Percentiles rank a stretch among this genome's conserved stretches.
Conservation (phyloP, 2,797 vertebrate genomes). For the Telmatherina bonti region DNA sequence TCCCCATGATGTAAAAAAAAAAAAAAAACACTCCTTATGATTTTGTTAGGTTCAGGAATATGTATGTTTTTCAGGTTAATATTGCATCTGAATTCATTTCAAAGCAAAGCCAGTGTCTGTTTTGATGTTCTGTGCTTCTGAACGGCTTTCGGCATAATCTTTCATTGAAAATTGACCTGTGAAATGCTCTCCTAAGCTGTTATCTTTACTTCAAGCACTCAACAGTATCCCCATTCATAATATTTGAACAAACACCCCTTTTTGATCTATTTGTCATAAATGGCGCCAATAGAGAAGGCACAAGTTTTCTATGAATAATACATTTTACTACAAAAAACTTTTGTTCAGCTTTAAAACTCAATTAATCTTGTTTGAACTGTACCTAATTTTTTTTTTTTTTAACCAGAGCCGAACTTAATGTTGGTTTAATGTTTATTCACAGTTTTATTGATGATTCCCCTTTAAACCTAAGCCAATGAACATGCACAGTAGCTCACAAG, state of each 20-base stretch:
- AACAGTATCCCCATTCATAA: slow-evolving; percentile 16
- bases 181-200: slow-evolving; percentile 2
- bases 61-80: not conserved
- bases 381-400: not conserved
- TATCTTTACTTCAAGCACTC: slow-evolving; percentile 1
- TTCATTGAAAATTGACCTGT: slow-evolving; percentile 12
- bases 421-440: not conserved
- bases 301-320: no score
- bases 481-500: no score
- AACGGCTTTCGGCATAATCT: slow-evolving; percentile 14
- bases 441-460: no score
- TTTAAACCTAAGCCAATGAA: not conserved
- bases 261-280: slow-evolving; percentile 18
- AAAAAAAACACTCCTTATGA: not conserved
- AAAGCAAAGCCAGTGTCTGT: slow-evolving; percentile 18
- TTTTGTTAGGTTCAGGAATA: slow-evolving; percentile 6
- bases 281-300: not conserved
- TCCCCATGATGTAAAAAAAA: not conserved
- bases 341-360: not conserved
- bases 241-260: slow-evolving; percentile 1
- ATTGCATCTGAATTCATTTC: slow-evolving; percentile 23
- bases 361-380: not conserved
- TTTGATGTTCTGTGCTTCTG: slow-evolving; percentile 4
- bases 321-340: not conserved
- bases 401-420: not conserved